These are phyloP conservation scores for Tetrapedia diversipes DNA, from an alignment of 2,888 invertebrate genomes.

Conservation along the genomic window DNA sequence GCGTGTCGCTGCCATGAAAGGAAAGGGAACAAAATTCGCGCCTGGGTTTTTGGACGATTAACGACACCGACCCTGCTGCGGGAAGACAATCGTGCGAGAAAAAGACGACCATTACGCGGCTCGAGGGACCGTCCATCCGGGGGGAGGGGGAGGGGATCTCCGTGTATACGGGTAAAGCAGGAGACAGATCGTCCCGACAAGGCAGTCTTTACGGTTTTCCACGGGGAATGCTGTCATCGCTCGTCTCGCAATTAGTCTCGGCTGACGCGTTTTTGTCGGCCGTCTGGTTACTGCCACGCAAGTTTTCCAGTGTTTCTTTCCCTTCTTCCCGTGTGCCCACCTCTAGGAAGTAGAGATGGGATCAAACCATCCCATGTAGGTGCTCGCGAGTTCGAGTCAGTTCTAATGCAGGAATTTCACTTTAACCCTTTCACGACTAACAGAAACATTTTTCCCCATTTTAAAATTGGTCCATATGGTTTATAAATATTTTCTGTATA, in stretches of 20 bases:
- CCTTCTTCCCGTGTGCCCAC: constrained; percentile 5
- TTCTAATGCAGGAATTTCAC: too few species aligned
- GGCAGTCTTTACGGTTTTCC: constrained; percentile 58
- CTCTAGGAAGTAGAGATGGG: too few species aligned
- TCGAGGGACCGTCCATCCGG: neutral
- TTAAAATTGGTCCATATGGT: too few species aligned
- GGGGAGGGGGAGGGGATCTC: neutral
- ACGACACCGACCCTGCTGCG: constrained; percentile 2
- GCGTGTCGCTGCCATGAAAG: neutral
- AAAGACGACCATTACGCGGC: constrained; percentile 7
- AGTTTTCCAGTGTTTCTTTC: constrained; percentile 32
- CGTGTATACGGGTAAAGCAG: constrained; percentile 2
- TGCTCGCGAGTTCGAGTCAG: too few species aligned
- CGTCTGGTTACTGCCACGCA: constrained; percentile 51
- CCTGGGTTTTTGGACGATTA: constrained; percentile 28
- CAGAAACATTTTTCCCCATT: too few species aligned
- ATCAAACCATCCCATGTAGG: too few species aligned
- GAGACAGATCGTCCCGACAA: constrained; percentile 48
- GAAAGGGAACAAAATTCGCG: constrained; percentile 24
- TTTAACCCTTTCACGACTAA: too few species aligned
- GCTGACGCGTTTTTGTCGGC: constrained; percentile 64
- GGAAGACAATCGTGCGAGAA: constrained; percentile 18
- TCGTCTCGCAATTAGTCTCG: constrained; percentile 73
- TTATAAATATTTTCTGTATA: too few species aligned
- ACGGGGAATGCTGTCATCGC: constrained; percentile 71